Evolutionary conservation across 2,888 invertebrate genomes (phyloP), one percentile per base, ranked within the genome.

Genomic region (Molorchus minor): DNA sequence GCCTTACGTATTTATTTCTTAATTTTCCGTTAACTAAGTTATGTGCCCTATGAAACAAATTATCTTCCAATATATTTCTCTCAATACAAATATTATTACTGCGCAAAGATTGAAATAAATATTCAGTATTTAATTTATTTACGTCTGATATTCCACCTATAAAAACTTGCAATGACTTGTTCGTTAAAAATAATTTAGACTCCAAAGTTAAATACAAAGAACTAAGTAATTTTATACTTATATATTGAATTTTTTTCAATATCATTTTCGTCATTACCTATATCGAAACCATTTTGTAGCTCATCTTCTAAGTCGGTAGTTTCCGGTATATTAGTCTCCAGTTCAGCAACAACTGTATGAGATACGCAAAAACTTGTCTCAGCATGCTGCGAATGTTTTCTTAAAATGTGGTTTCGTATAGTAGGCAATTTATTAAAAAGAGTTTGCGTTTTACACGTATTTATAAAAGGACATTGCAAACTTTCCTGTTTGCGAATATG

Each of bases 91-190:
- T 46, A 13, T 25, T 46, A n/a, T 29, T 12, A 30, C 12, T 3
- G 10, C 16, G 12, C 30, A 46, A 25, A 12, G 10, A 12, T 25
- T 46, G 12, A 4, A 15, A 16, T 25, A 25, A 46, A 46, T 13
- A 46, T 10, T n/a, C 29, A 8, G 10, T 25, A 25, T 46, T 46
- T n/a, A 46, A 8, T 46, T 15, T 25, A 29, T 29, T 30, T 46
- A 30, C 4, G 30, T 25, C 33, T 12, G 13, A 1, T 5, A 44
- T 44, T 10, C 30, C 46, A 15, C 29, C 46, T 21, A 29, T 15
- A 46, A 49, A 38, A 33, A 13, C 15, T 41, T 41, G 41, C 19
- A 41, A 41, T 17, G 41, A 15, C 10, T 8, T 15, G 10, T 41
- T 13, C 7, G 12, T 41, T 17, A 41, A 15, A 13, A 41, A 41